Base-by-base conservation (phyloP, 2,888 invertebrate species). In the Stenodera caucasica region DNA sequence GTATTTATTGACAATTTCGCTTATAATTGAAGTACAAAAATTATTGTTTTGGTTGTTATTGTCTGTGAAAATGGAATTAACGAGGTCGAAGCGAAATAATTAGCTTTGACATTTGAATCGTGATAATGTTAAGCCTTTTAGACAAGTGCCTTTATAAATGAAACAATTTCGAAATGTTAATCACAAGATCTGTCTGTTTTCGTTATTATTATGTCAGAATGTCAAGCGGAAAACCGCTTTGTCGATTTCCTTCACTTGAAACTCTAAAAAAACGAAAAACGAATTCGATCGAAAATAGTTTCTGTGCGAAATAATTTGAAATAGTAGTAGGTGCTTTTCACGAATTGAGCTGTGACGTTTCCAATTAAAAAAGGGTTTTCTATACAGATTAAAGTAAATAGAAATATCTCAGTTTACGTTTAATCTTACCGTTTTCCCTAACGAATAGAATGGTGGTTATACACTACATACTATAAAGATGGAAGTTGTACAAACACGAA, bases 101-200 rank as follows among this genome's bases (percentile, higher is more conserved):
- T 68, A 64, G 63, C 66, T 63, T 66, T 68, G 68, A 68, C 68
- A 67, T 68, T 68, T 67, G 60, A 67, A 67, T 67, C 62, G 67
- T 60, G 64, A 68, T 64, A 67, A 68, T 66, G 61, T 61, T 66
- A 54, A 67, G 60, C 67, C 67, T 67, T 67, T 69, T 53, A 60
- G 37, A 67, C 57, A 57, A 64, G 61, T 66, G 66, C 61, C 64
- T 64, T 63, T 66, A 49, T 51, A 68, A 63, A 65, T 61, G 64
- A 64, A 68, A 65, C 68, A 67, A 61, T 67, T 68, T 58, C 54
- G 50, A 67, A 66, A 65, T 64, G 64, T 64, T 64, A 64, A 64
- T 64, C 61, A 64, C 61, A 64, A 61, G 61, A 64, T 64, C 64
- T 61, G 63, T 60, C 57, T 57, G 56, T 57, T 60, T n/a, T n/a